Base-by-base conservation (phyloP, 2,113 vertebrate species). In the Beaufortia kweichowensis region DNA sequence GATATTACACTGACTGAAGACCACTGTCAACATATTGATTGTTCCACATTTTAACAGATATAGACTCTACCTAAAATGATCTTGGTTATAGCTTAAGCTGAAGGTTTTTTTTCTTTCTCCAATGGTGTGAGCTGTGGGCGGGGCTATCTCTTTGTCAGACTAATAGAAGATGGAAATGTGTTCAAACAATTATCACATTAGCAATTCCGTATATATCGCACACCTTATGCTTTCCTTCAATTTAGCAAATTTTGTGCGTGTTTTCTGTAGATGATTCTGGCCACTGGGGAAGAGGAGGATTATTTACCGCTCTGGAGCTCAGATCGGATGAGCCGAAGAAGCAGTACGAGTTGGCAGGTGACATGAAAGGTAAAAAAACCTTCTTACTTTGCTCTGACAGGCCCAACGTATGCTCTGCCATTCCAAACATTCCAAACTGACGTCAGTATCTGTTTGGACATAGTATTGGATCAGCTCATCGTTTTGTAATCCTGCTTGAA, bases 261-360 rank as follows among this genome's bases (percentile, higher is more conserved):
- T 41, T n/a, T 69, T 6, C 8, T 77, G 57, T 41, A 97, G 96
- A 98, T 89, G 94, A 98, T 80, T 97, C 95, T 0, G 95, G 96
- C 48, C 81, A 29, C 19, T 98, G 96, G 96, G 96, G 96, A 56
- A 88, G 88, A 75, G 96, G 96, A 33, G 96, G 96, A 67, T 86
- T 98, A 73, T 98, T 98, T 80, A 94, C 95, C 4, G 96, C 95
- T 48, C 90, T 98, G 78, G 92, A 94, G 80, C 76, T 87, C 66
- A 88, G 95, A 73, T 96, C 96, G 10, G 89, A 92, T 75, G 91
- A 95, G 81, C 93, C 95, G 41, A 92, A 88, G 19, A 94, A 89
- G 83, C 87, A 91, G 23, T 98, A 98, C 15, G 94, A 96, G 83
- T 70, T 92, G 79, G 95, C 96, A 26, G 96, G 96, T 50, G 91